Base-by-base conservation (phyloP, 1,140 invertebrate species). In the Drosophila prosaltans region DNA sequence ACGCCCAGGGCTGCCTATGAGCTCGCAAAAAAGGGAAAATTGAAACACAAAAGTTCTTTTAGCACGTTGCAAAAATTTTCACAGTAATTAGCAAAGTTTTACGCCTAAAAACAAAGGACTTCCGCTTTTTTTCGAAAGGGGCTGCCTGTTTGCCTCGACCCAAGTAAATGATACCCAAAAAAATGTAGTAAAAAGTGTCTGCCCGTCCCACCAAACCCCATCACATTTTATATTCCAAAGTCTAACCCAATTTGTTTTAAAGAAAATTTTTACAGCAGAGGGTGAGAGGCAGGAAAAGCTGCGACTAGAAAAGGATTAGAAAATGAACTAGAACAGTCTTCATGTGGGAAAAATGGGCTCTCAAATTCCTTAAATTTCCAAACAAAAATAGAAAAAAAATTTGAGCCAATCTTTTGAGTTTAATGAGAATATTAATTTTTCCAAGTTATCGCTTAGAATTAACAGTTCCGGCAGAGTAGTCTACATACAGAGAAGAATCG, bases 71-170 rank as follows among this genome's bases (percentile, higher is more conserved):
- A 80, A 80, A 89, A 81, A 89, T 89, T 72, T 89, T 89, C 84
- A 78, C 84, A 81, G 84, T 89, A 89, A 89, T 89, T 89, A 89
- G 84, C 84, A 89, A 89, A 89, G 84, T 89, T 89, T 81, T 89
- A 62, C 78, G 78, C 80, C 84, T 76, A 73, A 75, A 80, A 89
- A 88, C 81, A 80, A 82, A 74, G 79, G 69, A 65, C 70, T 78
- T 83, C 80, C 79, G 77, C 36, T 26, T 65, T 51, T 65, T 48
- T 63, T 48, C 16, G 30, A 51, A 40, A 28, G 48, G 41, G 24
- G 64, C 62, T 59, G 69, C 45, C 45, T 57, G 70, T 58, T 40
- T 57, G 32, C 62, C 63, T 72, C 60, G 58, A 45, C 65, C 65
- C 62, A 55, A 80, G 61, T 65, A 77, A 83, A 74, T 81, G 57